Evolutionary conservation across 2,797 vertebrate species (phyloP).

Genomic region (Clarias pachynema): DNA sequence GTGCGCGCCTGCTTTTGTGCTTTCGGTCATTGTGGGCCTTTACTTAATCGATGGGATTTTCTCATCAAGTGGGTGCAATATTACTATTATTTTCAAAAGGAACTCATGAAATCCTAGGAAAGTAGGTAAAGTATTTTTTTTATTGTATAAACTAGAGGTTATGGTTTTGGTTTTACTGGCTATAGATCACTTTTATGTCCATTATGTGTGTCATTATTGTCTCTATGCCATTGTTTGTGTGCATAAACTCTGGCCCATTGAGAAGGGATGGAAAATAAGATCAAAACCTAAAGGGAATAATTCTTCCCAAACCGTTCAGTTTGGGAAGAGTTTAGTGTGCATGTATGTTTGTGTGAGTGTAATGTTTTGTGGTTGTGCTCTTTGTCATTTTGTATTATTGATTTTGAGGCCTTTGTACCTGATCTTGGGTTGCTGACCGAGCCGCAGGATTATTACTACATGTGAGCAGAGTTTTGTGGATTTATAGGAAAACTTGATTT

Average conservation of each 20-base stretch:
- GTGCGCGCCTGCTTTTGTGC: background rate
- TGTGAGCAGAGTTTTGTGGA: constrained; percentile 32
- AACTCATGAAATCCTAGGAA: constrained; percentile 12
- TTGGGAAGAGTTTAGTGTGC: background rate
- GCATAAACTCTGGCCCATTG: background rate
- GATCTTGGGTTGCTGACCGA: background rate
- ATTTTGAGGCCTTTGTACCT: constrained; percentile 27
- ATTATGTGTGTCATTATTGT: background rate
- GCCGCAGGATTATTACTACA: constrained; percentile 7
- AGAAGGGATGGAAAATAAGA: constrained; percentile 19
- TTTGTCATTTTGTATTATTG: background rate
- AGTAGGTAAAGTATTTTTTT: background rate
- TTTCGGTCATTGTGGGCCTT: constrained; percentile 18
- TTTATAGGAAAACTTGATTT: constrained; percentile 53
- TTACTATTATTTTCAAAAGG: constrained; percentile 28
- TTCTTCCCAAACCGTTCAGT: background rate
- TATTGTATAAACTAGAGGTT: constrained; percentile 1
- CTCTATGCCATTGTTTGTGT: background rate
- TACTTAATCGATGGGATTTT: constrained; percentile 38
- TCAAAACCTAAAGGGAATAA: constrained; percentile 49
- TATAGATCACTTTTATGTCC: constrained; percentile 1
- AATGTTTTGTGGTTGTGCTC: constrained; percentile 22
- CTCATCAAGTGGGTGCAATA: constrained; percentile 69
- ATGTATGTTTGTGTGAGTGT: background rate
- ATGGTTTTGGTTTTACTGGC: background rate